Conservation (phyloP, 2,113 vertebrate genomes). For the Puffinus mauretanicus region DNA sequence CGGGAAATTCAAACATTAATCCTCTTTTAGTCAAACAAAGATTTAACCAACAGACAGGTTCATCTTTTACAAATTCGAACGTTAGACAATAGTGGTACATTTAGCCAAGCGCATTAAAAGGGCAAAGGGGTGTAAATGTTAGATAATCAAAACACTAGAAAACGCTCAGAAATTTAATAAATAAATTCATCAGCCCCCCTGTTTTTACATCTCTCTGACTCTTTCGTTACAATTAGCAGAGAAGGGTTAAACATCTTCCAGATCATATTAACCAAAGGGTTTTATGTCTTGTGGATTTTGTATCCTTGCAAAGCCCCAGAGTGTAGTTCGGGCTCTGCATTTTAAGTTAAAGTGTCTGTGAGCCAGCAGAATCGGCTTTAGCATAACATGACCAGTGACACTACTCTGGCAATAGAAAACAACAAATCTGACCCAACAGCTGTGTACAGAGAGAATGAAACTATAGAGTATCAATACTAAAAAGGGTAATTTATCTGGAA, state of each 20-base stretch:
- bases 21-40: constrained; percentile 64
- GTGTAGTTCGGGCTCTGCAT: constrained; percentile 64
- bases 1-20: constrained; percentile 56
- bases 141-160: constrained; percentile 39
- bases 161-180: constrained; percentile 56
- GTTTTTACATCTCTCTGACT: constrained; percentile 21
- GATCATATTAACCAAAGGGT: constrained; percentile 54
- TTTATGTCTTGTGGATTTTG: constrained; percentile 70
- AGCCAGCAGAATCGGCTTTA: constrained; percentile 54
- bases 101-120: constrained; percentile 59
- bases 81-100: constrained; percentile 40
- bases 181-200: constrained; percentile 32
- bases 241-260: constrained; percentile 64
- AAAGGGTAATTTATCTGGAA: not conserved
- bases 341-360: constrained; percentile 66
- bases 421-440: constrained; percentile 14
- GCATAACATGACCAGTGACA: constrained; percentile 27
- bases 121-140: constrained; percentile 33
- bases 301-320: constrained; percentile 65
- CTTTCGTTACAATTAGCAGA: constrained; percentile 61
- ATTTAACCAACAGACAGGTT: constrained; percentile 60
- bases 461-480: not conserved
- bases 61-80: constrained; percentile 58
- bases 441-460: constrained; percentile 2
- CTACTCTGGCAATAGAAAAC: constrained; percentile 28